These are phyloP conservation scores for Tipula vernalis DNA, from an alignment of 2,888 invertebrate genomes.

Conservation along the genomic window DNA sequence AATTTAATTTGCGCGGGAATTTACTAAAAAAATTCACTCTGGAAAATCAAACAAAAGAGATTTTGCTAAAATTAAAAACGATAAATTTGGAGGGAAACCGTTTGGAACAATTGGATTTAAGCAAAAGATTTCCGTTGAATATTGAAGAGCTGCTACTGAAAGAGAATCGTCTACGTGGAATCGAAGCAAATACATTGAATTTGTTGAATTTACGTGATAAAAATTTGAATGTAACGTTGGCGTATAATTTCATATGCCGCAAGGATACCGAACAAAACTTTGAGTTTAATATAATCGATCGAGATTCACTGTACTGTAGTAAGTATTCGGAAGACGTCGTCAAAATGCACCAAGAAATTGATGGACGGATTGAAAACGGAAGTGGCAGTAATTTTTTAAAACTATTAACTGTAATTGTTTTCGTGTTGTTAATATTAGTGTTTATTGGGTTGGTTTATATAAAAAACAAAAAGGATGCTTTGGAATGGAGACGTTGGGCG, in stretches of 20 bases:
- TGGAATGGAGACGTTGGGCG: background rate
- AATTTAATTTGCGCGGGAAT: background rate
- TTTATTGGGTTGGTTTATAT: background rate
- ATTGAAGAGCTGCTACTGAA: background rate
- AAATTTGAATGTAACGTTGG: background rate
- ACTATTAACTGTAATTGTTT: background rate
- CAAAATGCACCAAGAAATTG: background rate
- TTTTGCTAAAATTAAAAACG: background rate
- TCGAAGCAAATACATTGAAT: background rate
- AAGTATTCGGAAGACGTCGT: background rate
- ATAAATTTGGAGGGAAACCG: background rate
- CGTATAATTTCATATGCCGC: background rate
- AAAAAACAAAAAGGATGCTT: background rate
- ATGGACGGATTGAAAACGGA: background rate
- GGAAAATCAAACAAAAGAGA: background rate
- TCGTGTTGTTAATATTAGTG: background rate
- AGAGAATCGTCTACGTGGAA: background rate
- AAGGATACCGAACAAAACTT: background rate
- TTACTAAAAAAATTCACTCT: background rate
- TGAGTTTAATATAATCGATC: background rate
- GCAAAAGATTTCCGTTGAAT: background rate
- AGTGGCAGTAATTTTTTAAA: background rate
- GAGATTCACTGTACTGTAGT: background rate
- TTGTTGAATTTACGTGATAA: background rate
- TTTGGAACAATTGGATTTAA: background rate